Conservation (phyloP, 1,140 invertebrate species). For the Lasioglossum albipes region DNA sequence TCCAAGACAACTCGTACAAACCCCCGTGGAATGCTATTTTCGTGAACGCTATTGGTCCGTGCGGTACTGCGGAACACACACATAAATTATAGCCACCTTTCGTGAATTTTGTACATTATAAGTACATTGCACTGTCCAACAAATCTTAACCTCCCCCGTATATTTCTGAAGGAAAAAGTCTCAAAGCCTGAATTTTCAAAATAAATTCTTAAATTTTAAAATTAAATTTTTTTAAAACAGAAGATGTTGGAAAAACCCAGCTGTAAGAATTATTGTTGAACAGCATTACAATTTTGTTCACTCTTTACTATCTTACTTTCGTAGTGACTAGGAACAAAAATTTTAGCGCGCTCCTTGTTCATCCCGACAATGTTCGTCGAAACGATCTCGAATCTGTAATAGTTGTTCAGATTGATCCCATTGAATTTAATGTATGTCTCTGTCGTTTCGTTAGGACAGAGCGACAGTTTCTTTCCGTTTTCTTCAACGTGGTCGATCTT, state of each 20-base stretch:
- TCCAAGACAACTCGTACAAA: constrained; percentile 87
- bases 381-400: constrained; percentile 80
- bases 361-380: constrained; percentile 82
- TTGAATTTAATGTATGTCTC: constrained; percentile 81
- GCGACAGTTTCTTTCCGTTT: constrained; percentile 65
- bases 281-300: no score
- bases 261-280: no score
- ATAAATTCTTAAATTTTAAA: no score
- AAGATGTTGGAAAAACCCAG: no score
- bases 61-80: constrained; percentile 72
- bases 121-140: no score
- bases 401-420: constrained; percentile 74
- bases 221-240: no score
- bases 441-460: constrained; percentile 75
- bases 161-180: no score
- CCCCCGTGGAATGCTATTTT: constrained; percentile 85
- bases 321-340: constrained; percentile 82
- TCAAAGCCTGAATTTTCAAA: no score
- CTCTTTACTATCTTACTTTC: constrained; percentile 78
- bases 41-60: constrained; percentile 82
- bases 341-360: constrained; percentile 80
- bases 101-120: no score
- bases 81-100: not conserved
- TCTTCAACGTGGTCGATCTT: constrained; percentile 73
- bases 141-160: no score